Evolutionary conservation across 2,113 vertebrate species (phyloP).

Genomic region (Microcebus lehilahytsara): DNA sequence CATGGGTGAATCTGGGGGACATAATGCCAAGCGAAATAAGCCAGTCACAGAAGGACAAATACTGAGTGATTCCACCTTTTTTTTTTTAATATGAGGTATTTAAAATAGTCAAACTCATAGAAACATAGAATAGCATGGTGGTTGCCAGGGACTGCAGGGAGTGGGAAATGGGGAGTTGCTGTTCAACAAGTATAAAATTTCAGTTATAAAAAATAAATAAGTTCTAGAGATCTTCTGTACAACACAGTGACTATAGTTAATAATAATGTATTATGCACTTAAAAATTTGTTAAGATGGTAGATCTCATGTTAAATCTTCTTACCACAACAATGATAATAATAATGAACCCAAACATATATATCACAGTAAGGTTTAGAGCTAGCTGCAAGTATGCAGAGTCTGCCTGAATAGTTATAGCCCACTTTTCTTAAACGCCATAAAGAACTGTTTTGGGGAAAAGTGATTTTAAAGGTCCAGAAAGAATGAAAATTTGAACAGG

Average conservation of each 20-base stretch:
- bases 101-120: background rate
- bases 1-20: background rate
- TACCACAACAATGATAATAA: background rate
- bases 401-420: background rate
- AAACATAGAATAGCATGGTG: background rate
- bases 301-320: background rate
- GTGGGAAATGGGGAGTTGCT: background rate
- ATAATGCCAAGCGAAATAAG: conserved; percentile 9
- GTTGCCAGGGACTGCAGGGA: background rate
- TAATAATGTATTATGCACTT: background rate
- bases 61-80: background rate
- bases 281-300: background rate
- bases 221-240: background rate
- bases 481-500: background rate
- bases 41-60: background rate
- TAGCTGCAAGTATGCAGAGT: background rate
- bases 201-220: background rate
- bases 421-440: background rate
- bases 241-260: background rate
- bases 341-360: background rate
- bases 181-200: background rate
- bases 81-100: background rate
- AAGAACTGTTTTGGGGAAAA: background rate
- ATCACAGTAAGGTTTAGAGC: background rate
- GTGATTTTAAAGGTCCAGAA: background rate